Base-by-base conservation (phyloP, 2,113 vertebrate species). In the Athene cunicularia region DNA sequence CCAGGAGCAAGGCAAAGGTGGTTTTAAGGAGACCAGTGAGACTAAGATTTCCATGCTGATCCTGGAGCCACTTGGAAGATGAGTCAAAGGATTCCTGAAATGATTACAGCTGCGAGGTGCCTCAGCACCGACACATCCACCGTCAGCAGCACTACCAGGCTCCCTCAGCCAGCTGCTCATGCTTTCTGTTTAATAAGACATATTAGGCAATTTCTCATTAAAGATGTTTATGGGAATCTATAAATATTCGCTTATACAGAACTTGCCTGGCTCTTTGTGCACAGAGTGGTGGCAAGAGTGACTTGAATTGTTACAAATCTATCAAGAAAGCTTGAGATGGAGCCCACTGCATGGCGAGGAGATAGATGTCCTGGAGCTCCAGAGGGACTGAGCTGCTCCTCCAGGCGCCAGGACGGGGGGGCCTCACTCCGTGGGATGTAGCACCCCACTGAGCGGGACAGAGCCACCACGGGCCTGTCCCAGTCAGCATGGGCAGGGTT, bases 141-240 rank as follows among this genome's bases (percentile, higher is more conserved):
- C 2, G 10, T 35, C 93, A 80, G 86, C 88, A 74, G 84, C 72
- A 6, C 75, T 32, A 93, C 83, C 70, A 28, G 82, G 80, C 22
- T 39, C 80, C 87, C 83, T 67, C 1, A 2, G 85, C 74, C 93
- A 88, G 90, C 91, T 73, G 95, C 55, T 76, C 32, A 8, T 18
- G 55, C 88, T 63, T 82, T 62, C 75, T 19, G 3, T 82, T 62
- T 80, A 83, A 88, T 92, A 41, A 82, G 67, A 9, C 67, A 17
- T 9, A 77, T 86, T 86, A 88, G 80, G 90, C 86, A 90, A 95
- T 71, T 96, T 96, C 96, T 88, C 80, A 88, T 88, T 80, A 88
- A 92, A 92, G 90, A 84, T 67, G 64, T 93, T 92, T 82, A 80
- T n/a, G 79, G 68, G 67, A 76, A 86, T 70, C 37, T 67, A 67